Evolutionary conservation across 1,140 invertebrate genomes (phyloP), one percentile per base, ranked within the genome.

Genomic region (Arion vulgaris): DNA sequence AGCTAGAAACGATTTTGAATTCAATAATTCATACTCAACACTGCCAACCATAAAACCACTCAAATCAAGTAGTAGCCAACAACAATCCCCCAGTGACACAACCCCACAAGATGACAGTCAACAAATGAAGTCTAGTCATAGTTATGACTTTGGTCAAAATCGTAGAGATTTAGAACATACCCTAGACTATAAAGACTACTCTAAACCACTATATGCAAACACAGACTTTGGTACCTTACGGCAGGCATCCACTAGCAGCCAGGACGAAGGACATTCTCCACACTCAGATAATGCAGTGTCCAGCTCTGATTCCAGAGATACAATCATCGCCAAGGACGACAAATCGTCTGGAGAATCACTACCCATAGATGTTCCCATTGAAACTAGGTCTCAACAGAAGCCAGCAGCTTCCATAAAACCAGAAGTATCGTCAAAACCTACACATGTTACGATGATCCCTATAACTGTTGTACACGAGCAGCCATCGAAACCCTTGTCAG

Each of bases 1-100:
- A 28, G 17, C 0, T 9, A 74, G 39, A n/a, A 32, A 5, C 4
- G 78, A 80, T 26, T 71, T 69, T 80, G 78, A 80, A 36, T 41
- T 34, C n/a, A 80, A 23, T 41, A 74, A 85, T 39, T 72, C 77
- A 23, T 87, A 84, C 83, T 87, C 85, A 57, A 86, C 88, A 34
- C 78, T 88, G 4, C 88, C 88, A 28, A 87, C 87, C 28, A 88
- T 89, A n/a, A 88, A 87, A 81, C 87, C 87, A 62, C 80, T 88
- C 0, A 84, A 86, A 51, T 86, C 86, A 62, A 74, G 81, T n/a
- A 81, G 62, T 32, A 79, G n/a, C 34, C 77, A 39, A 23, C 51
- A 68, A 13, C 51, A 39, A 23, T 1, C 45, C 1, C 23, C 68
- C 36, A 68, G 53, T 23, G 66, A 80, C 9, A 57, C 45, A 34